These are phyloP conservation scores for Sinodicranocentrus sp. DNA, from an alignment of 2,888 invertebrate genomes.

Conservation along the genomic window DNA sequence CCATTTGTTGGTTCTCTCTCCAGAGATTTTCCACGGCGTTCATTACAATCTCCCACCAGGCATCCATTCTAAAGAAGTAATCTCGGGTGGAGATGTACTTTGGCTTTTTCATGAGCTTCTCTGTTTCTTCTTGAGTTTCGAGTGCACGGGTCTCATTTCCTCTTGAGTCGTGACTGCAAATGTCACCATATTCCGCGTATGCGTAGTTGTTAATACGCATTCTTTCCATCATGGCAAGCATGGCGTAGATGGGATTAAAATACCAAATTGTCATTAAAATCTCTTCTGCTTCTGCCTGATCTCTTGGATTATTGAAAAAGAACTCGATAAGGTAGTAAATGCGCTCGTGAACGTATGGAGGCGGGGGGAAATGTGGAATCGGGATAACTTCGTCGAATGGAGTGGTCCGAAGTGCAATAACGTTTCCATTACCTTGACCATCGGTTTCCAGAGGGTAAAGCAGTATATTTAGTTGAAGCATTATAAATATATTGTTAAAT, in stretches of 20 bases:
- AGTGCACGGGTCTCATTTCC: background rate
- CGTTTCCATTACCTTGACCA: slow-evolving; percentile 19
- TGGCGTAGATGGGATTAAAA: slow-evolving; percentile 5
- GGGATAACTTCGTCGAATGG: slow-evolving; percentile 25
- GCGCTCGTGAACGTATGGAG: background rate
- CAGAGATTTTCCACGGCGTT: slow-evolving; percentile 1
- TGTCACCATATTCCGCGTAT: slow-evolving; percentile 1
- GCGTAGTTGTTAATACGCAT: background rate
- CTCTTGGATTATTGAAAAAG: background rate
- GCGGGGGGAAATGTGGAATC: background rate
- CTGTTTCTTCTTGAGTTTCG: background rate
- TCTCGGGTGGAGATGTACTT: background rate
- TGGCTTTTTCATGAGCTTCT: background rate
- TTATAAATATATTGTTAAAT: too few species aligned
- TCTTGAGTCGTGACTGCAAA: background rate
- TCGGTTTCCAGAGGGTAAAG: too few species aligned
- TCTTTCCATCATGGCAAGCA: background rate
- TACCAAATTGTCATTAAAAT: slow-evolving; percentile 2
- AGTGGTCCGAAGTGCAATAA: background rate
- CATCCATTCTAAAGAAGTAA: background rate
- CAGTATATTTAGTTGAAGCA: too few species aligned
- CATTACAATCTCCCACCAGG: slow-evolving; percentile 13
- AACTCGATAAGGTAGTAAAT: background rate
- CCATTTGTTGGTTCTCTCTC: background rate
- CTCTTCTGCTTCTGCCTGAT: slow-evolving; percentile 10